phyloP scores from a whole-genome alignment of 92 coral and sea anemone species.

The Virgularia gustaviana region DNA sequence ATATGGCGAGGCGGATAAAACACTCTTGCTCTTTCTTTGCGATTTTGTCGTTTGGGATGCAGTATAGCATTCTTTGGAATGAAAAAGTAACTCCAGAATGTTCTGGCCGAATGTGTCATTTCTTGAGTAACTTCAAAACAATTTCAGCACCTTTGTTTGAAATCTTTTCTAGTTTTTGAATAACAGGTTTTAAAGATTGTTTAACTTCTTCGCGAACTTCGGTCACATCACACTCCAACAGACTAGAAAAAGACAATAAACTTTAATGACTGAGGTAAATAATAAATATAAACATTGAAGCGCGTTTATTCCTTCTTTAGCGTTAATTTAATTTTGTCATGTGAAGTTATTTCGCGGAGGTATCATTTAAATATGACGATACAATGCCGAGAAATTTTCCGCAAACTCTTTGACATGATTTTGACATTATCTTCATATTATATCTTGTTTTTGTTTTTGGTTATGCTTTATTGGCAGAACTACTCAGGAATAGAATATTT shows the following conservation, averaged over 20 bases:
- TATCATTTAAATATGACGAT: neutral
- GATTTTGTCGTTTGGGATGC: no score
- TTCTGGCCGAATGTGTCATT: no score
- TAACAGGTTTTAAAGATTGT: conserved; percentile 49
- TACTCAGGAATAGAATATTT: no score
- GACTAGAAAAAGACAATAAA: conserved; percentile 50
- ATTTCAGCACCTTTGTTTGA: conserved; percentile 70
- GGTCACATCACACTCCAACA: conserved; percentile 74
- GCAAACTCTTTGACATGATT: no score
- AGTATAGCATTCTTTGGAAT: no score
- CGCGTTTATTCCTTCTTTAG: neutral
- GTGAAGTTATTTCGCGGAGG: neutral
- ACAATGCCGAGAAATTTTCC: neutral
- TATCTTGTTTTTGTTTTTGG: no score
- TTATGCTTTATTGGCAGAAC: no score
- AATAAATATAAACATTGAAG: no score
- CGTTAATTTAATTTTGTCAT: neutral
- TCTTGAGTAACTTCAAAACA: conserved; percentile 58
- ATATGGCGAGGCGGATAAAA: no score
- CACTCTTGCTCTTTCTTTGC: no score
- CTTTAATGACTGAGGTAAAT: neutral
- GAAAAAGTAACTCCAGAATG: no score
- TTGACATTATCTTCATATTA: no score
- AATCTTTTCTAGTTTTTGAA: conserved; percentile 62
- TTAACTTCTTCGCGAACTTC: conserved; percentile 68